These are phyloP conservation scores for Anseranas semipalmata DNA, from an alignment of 2,113 vertebrate species.

Conservation along the genomic window DNA sequence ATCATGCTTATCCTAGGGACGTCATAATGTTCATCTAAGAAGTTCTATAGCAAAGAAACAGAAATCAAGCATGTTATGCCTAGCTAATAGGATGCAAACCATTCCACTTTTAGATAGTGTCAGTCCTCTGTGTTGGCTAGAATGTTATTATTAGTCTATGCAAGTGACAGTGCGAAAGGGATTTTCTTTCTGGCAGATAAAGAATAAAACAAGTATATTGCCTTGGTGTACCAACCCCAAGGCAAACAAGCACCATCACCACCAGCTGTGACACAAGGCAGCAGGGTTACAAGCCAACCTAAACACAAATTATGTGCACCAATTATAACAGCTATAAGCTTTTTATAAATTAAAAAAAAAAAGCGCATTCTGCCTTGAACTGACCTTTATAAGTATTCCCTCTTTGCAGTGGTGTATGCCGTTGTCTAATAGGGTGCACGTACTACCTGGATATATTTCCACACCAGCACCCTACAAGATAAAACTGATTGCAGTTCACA, in stretches of 20 bases:
- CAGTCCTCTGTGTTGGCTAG: neutral
- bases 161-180: neutral
- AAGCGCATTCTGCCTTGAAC: neutral
- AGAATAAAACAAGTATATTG: neutral
- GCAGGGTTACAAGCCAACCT: neutral
- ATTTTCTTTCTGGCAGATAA: neutral
- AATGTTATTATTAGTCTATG: neutral
- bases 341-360: neutral
- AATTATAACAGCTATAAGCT: neutral
- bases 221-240: neutral
- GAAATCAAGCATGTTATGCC: neutral
- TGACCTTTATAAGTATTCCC: constrained; percentile 95
- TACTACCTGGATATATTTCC: constrained; percentile 94
- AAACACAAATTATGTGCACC: neutral
- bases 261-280: neutral
- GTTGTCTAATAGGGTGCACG: constrained; percentile 84
- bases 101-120: neutral
- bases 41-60: constrained; percentile 81
- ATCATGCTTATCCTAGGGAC: constrained; percentile 90
- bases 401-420: constrained; percentile 97
- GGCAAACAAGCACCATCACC: neutral
- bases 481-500: neutral
- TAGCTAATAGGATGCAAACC: neutral
- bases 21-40: constrained; percentile 85
- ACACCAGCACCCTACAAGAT: constrained; percentile 88